These are phyloP conservation scores for Paracentrotus lividus DNA, from an alignment of 53 echinoderm and acorn worm species.

Conservation along the genomic window DNA sequence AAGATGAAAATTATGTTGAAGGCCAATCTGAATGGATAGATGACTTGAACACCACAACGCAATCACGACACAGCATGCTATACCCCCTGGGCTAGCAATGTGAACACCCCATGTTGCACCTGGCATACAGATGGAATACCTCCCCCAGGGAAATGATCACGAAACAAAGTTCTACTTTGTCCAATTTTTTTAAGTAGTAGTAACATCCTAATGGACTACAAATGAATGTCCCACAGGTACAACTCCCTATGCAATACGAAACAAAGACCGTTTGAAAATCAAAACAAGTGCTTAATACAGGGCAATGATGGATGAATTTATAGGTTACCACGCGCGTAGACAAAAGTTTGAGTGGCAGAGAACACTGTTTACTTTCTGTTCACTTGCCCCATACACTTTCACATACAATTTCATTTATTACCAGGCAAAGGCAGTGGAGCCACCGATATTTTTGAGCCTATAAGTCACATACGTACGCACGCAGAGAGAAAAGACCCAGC, in stretches of 20 bases:
- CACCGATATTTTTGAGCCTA: no score
- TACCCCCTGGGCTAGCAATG: not conserved
- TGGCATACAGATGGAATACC: not conserved
- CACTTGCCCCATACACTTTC: no score
- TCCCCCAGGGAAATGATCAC: not conserved
- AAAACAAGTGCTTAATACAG: not conserved
- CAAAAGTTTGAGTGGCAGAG: no score
- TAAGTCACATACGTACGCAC: no score
- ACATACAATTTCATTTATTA: no score
- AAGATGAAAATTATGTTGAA: no score
- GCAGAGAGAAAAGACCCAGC: no score
- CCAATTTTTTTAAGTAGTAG: not conserved
- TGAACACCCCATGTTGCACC: not conserved
- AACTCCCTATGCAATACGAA: not conserved
- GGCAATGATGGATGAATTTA: not conserved
- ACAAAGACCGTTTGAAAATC: not conserved
- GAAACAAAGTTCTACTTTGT: constrained; percentile 3
- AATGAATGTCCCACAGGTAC: constrained; percentile 10
- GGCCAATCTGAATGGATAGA: no score
- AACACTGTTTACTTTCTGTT: no score
- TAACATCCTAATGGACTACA: not conserved
- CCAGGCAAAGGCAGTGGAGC: no score
- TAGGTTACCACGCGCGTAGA: not conserved
- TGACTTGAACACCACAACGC: not conserved
- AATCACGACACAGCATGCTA: not conserved